Conservation (phyloP, 2,888 invertebrate species). For the Melinopterus prodromus region DNA sequence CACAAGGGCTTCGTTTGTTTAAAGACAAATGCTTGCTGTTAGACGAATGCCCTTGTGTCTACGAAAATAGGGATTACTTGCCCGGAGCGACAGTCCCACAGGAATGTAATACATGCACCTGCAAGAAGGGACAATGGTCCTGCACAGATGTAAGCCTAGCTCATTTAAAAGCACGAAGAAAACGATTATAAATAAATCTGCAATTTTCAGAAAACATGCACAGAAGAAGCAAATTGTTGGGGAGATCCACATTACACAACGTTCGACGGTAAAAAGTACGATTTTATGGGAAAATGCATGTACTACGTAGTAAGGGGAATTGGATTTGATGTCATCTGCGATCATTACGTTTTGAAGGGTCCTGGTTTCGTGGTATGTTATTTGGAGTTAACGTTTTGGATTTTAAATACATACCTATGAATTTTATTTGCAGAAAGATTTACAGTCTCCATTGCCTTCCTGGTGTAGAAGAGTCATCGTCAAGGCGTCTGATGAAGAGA, state of each 20-base stretch:
- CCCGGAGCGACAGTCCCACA: slow-evolving; percentile 75
- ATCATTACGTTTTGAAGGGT: slow-evolving; percentile 14
- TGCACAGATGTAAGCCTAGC: slow-evolving; percentile 64
- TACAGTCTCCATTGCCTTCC: slow-evolving; percentile 11
- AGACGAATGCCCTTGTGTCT: slow-evolving; percentile 67
- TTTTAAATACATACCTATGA: background rate
- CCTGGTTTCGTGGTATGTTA: slow-evolving; percentile 24
- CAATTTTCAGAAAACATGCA: slow-evolving; percentile 17
- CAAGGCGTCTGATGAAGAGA: background rate
- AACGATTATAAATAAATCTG: background rate
- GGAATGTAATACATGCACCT: slow-evolving; percentile 81
- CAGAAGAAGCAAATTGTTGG: background rate
- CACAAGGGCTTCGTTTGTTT: background rate
- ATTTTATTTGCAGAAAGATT: slow-evolving; percentile 5
- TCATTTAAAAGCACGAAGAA: background rate
- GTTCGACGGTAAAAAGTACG: slow-evolving; percentile 28
- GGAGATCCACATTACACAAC: slow-evolving; percentile 29
- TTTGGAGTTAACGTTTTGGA: background rate
- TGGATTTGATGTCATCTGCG: slow-evolving; percentile 23
- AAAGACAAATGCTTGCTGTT: slow-evolving; percentile 15
- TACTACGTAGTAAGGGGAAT: slow-evolving; percentile 29
- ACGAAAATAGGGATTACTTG: slow-evolving; percentile 77
- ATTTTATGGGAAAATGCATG: slow-evolving; percentile 32
- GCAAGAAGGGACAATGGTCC: slow-evolving; percentile 75
- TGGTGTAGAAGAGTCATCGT: slow-evolving; percentile 16